These are phyloP conservation scores for Apodemus speciosus DNA, from an alignment of 2,113 vertebrate species.

Conservation along the genomic window DNA sequence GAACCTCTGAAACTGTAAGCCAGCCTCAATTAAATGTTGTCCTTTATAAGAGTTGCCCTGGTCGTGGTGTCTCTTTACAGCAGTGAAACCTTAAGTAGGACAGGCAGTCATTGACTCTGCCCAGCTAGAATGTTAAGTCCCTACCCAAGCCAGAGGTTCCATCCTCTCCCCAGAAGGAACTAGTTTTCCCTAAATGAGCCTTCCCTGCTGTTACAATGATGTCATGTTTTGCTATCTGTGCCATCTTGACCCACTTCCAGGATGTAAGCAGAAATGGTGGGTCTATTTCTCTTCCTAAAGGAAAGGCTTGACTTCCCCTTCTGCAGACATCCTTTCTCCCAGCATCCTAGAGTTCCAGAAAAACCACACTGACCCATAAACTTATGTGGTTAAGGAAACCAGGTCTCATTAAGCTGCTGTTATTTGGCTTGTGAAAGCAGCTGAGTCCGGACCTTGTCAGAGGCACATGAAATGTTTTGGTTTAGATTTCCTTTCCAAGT, in stretches of 20 bases:
- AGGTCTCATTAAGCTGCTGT: background rate
- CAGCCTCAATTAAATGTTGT: too few species aligned
- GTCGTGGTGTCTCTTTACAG: too few species aligned
- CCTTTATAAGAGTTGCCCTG: background rate
- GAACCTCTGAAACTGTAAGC: too few species aligned
- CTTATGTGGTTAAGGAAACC: background rate
- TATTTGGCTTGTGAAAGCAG: background rate
- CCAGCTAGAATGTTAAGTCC: background rate
- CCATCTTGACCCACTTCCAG: background rate
- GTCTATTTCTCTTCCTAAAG: background rate
- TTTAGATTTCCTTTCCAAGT: background rate
- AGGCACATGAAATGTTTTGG: background rate
- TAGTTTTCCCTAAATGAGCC: background rate
- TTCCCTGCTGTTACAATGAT: background rate
- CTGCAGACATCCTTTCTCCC: background rate
- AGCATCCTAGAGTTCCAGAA: background rate
- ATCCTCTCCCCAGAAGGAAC: background rate
- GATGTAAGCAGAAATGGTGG: background rate
- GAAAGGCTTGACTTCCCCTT: background rate
- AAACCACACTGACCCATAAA: background rate
- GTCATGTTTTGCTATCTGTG: background rate
- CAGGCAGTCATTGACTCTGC: background rate
- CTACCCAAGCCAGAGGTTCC: background rate
- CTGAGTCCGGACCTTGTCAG: background rate
- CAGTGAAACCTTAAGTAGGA: too few species aligned